Percentiles rank a stretch among this genome's conserved stretches.
Evolutionary conservation across 2,797 vertebrate species (phyloP).

Genomic region (Ciconia nigra): DNA sequence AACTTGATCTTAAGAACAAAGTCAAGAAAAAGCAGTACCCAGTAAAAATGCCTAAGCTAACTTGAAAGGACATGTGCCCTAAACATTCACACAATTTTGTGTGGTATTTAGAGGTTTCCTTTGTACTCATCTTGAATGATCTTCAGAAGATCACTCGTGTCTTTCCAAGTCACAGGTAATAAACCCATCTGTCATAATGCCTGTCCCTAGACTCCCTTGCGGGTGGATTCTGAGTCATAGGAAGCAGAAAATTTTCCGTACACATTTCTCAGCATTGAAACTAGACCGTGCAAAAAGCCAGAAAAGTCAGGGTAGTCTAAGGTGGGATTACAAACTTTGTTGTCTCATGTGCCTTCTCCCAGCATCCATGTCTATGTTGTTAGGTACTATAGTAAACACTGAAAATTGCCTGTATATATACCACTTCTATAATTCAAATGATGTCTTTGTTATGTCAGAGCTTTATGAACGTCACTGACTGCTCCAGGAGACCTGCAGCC

Average conservation of each 20-base stretch:
- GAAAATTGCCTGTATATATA: not conserved
- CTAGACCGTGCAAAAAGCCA: not conserved
- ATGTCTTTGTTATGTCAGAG: not conserved
- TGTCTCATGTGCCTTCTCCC: not conserved
- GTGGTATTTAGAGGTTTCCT: not conserved
- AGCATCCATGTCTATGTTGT: rapidly evolving
- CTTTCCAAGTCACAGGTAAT: conserved; percentile 20
- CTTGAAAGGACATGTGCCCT: not conserved
- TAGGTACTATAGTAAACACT: rapidly evolving
- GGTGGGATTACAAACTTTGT: not conserved
- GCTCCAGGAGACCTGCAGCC: not conserved
- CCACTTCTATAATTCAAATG: not conserved
- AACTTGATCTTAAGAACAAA: not conserved
- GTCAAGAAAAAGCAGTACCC: not conserved
- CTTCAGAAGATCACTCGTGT: not conserved
- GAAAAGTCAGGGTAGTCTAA: not conserved
- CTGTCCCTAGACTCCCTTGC: not conserved
- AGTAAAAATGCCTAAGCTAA: not conserved
- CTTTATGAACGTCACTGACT: not conserved
- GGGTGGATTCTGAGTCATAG: not conserved
- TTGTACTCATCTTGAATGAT: not conserved
- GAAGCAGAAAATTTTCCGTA: not conserved
- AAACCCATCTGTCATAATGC: not conserved
- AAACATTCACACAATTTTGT: not conserved
- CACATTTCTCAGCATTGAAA: not conserved